phyloP scores from a whole-genome alignment of 2,797 vertebrate genomes.

The Cyclura pinguis region DNA sequence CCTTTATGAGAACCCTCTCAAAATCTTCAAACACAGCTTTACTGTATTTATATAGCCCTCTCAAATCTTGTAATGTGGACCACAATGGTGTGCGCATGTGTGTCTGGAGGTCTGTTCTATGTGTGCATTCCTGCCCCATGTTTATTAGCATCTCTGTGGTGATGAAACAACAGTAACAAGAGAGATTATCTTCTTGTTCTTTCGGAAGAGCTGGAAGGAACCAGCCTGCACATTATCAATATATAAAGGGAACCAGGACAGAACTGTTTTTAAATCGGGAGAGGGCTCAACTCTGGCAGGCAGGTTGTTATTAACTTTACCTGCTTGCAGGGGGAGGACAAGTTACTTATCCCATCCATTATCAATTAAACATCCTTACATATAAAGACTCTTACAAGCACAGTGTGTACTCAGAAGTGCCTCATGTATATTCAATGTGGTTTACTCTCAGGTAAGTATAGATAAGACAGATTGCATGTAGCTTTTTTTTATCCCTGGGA shows the following conservation, averaged over 20 bases:
- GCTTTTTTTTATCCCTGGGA: no score
- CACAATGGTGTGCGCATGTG: not conserved
- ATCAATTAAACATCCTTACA: no score
- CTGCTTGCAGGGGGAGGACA: no score
- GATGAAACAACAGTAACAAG: constrained; percentile 3
- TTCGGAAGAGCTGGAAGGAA: not conserved
- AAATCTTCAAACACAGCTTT: not conserved
- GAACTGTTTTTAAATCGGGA: no score
- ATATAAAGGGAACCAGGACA: not conserved
- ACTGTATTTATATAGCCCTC: not conserved
- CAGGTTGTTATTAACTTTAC: no score
- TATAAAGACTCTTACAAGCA: no score
- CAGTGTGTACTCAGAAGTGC: no score
- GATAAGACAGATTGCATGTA: no score
- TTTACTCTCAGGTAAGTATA: no score
- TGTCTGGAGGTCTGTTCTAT: not conserved
- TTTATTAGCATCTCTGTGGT: constrained; percentile 14
- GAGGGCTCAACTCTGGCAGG: no score
- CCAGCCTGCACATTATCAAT: not conserved
- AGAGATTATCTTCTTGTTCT: not conserved
- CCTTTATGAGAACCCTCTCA: not conserved
- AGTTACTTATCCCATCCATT: no score
- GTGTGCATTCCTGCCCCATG: not conserved
- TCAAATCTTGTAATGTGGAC: constrained; percentile 7
- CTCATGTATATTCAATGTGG: no score